Conservation (phyloP, 2,797 vertebrate species). For the Sebastes dallii region DNA sequence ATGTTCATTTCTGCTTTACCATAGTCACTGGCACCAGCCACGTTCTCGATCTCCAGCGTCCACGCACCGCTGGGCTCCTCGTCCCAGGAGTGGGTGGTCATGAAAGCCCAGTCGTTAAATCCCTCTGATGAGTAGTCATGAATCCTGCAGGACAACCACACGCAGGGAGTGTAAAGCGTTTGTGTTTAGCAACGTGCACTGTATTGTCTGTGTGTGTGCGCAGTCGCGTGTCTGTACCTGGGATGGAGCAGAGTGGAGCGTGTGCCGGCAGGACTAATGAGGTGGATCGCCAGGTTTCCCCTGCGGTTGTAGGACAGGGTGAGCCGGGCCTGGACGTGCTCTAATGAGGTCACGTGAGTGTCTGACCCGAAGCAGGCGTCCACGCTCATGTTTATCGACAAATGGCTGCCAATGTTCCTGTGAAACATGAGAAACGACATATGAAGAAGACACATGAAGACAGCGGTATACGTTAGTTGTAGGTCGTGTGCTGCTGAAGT, state of each 20-base stretch:
- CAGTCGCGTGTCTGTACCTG: constrained; percentile 78
- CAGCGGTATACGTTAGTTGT: not conserved
- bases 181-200: not conserved
- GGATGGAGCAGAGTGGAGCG: constrained; percentile 93
- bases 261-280: constrained; percentile 93
- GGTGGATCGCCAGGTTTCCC: constrained; percentile 94
- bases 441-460: constrained; percentile 1
- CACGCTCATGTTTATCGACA: constrained; percentile 88
- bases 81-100: constrained; percentile 98
- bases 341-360: constrained; percentile 88
- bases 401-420: constrained; percentile 93
- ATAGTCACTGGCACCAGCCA: constrained; percentile 80
- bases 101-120: constrained; percentile 99
- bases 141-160: constrained; percentile 79
- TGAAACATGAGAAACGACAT: not conserved
- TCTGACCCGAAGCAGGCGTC: constrained; percentile 87
- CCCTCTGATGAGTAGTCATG: constrained; percentile 96
- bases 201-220: not conserved
- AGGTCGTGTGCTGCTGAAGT: not conserved
- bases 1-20: constrained; percentile 63
- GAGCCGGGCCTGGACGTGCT: constrained; percentile 93
- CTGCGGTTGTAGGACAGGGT: constrained; percentile 96
- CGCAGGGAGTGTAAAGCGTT: not conserved
- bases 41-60: constrained; percentile 95
- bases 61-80: constrained; percentile 91